Conservation (phyloP, 2,113 vertebrate genomes). For the Petaurus breviceps region DNA sequence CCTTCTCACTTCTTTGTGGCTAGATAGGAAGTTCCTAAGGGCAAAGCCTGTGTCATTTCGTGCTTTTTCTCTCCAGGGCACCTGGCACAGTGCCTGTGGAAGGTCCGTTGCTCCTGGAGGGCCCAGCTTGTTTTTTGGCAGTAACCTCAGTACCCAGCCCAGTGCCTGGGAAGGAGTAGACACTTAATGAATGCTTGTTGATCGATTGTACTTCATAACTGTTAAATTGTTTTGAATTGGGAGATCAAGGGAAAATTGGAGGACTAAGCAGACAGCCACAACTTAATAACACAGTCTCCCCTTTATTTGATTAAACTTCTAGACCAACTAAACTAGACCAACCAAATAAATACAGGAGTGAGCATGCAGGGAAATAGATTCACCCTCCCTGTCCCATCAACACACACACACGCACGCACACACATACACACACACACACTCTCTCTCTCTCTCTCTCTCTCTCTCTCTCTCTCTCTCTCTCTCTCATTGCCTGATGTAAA, state of each 20-base stretch:
- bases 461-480: too few species aligned
- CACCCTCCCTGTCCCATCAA: background rate
- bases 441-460: too few species aligned
- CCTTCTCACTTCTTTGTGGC: background rate
- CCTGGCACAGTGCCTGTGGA: background rate
- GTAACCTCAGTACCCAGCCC: background rate
- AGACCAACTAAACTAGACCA: background rate
- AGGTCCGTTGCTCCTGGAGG: background rate
- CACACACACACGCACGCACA: background rate
- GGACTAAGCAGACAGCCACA: background rate
- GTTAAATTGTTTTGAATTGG: background rate
- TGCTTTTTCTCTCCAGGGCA: background rate
- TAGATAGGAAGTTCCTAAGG: background rate
- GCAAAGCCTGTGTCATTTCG: background rate
- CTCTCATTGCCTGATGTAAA: too few species aligned
- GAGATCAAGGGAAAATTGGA: background rate
- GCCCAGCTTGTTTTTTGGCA: background rate
- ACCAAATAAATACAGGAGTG: background rate
- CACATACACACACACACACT: background rate
- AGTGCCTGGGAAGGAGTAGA: background rate
- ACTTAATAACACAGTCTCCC: background rate
- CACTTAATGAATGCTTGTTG: background rate
- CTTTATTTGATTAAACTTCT: background rate
- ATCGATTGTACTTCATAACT: background rate
- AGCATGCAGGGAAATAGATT: background rate